Base-by-base conservation (phyloP, 2,888 invertebrate genomes). In the Epinotia demarniana region DNA sequence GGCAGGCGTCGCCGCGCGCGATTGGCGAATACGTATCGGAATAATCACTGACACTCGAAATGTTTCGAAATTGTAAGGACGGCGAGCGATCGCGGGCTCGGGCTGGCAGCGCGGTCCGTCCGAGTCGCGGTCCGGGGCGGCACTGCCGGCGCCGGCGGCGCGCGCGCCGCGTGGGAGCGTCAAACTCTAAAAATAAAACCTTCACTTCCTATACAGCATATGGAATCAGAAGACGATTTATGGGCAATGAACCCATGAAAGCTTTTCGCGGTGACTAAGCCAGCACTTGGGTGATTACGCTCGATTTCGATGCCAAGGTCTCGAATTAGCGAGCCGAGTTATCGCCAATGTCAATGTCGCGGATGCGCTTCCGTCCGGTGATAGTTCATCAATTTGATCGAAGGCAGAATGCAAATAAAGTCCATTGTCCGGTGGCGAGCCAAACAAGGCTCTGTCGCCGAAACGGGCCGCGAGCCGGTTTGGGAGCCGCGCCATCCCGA, bases 221-320 rank as follows among this genome's bases (percentile, higher is more conserved):
- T 86, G 86, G 86, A 89, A 90, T 90, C 90, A 87, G 84, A 88
- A 90, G 87, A 89, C 89, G 89, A 91, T 90, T 90, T 92, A 92
- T 93, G 93, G 90, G 86, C 92, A 84, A 88, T 93, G 93, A 93
- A 92, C 93, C 87, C 91, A 86, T 85, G 86, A 89, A 88, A 91
- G 87, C 85, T 88, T 89, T 90, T 89, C 84, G 86, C 86, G 80
- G 81, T 89, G 87, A 88, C 86, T 86, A 84, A 87, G 81, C 78
- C 77, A 60, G 79, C 79, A 79, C 53, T 53, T 53, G 53, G 74
- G 76, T 81, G 78, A 80, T 80, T 78, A 80, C 75, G 64, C 61
- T 76, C 61, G 72, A 73, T 83, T 85, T 84, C 82, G 81, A 83
- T 86, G 87, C 84, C 88, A 88, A 91, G 87, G 89, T 84, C 87